Base-by-base conservation (phyloP, 1,140 invertebrate genomes). In the Stenopsyche tienmushanensis region DNA sequence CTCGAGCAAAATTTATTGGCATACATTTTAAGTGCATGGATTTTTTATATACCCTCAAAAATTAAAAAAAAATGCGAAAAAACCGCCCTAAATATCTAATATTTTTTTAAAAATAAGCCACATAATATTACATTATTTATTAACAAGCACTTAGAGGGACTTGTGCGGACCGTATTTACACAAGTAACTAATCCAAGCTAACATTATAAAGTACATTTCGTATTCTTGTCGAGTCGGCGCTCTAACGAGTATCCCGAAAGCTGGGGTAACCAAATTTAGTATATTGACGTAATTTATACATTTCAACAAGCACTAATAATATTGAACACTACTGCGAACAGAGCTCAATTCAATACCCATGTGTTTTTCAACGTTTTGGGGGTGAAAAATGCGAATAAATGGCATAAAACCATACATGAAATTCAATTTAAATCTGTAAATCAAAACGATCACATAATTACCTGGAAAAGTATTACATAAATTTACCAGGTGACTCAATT, bases 141-240 rank as follows among this genome's bases (percentile, higher is more conserved):
- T 34, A 7, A 13, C 29, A 34, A 34, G 13, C 29, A 34, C 29
- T 34, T 13, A n/a, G n/a, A n/a, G n/a, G 29, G 29, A 34, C 5
- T 34, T 34, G 29, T 13, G 13, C 29, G 29, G 29, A 7, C 5
- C 13, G 13, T 34, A 34, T 34, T 13, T 5, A n/a, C n/a, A n/a
- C n/a, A n/a, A n/a, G n/a, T n/a, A n/a, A n/a, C 41, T 9, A 13
- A 15, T 13, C 34, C 34, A 17, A 13, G 9, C 41, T 15, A 13
- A 42, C 41, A 42, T n/a, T n/a, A n/a, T n/a, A 13, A 21, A 10
- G 26, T 57, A 10, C 49, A 67, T 64, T 67, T 64, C 62, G 66
- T 67, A 67, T 67, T 67, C 66, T 67, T 64, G 66, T 67, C 60
- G 41, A 24, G 26, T 41, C 55, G 18, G n/a, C 21, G 13, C 54